These are phyloP conservation scores for Volucella inanis DNA, from an alignment of 2,888 invertebrate genomes.

Conservation along the genomic window DNA sequence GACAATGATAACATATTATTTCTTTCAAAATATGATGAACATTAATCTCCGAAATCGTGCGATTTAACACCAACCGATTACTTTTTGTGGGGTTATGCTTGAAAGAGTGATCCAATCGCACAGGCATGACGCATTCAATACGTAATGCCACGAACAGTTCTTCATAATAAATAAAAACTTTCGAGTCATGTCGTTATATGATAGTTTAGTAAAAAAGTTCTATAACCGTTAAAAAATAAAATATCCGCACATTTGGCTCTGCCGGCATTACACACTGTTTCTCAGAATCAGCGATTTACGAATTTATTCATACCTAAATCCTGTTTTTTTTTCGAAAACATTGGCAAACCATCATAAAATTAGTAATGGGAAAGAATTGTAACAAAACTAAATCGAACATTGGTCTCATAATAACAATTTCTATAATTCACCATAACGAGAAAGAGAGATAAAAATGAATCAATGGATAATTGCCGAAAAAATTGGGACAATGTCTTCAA, in stretches of 20 bases:
- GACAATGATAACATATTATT: too few relatives aligned
- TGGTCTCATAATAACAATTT: conserved; percentile 36
- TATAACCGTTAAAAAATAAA: not conserved
- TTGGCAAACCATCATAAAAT: conserved; percentile 43
- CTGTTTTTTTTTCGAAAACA: conserved; percentile 2
- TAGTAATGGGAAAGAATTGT: conserved; percentile 60
- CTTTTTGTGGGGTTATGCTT: too few relatives aligned
- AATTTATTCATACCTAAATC: too few relatives aligned
- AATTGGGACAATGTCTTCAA: conserved; percentile 45
- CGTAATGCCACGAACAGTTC: too few relatives aligned
- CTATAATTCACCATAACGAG: conserved; percentile 60
- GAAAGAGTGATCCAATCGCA: too few relatives aligned
- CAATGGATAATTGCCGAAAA: conserved; percentile 65
- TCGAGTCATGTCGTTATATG: too few relatives aligned
- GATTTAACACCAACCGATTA: too few relatives aligned
- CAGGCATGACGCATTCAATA: too few relatives aligned
- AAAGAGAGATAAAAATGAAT: conserved; percentile 56
- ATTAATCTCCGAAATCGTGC: too few relatives aligned
- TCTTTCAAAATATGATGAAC: too few relatives aligned
- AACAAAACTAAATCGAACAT: conserved; percentile 31
- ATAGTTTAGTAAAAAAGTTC: too few relatives aligned
- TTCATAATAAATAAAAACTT: too few relatives aligned
- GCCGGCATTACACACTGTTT: not conserved
- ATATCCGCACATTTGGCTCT: not conserved
- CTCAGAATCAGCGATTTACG: not conserved